Conservation (phyloP, 2,797 vertebrate genomes). For the Artibeus lituratus region DNA sequence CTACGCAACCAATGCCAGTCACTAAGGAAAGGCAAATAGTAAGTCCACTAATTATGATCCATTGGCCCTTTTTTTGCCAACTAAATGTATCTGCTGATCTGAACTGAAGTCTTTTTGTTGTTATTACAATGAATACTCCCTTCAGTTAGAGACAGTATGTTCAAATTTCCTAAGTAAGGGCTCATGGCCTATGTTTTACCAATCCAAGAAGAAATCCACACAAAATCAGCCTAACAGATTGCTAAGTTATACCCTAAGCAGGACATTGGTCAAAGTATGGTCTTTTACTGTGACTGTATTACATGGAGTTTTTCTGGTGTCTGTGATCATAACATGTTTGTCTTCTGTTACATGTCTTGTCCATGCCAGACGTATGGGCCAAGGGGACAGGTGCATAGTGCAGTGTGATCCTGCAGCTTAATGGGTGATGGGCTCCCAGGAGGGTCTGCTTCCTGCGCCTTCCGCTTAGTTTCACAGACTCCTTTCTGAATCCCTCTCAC, state of each 20-base stretch:
- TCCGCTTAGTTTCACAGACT: background rate
- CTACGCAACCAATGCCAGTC: constrained; percentile 48
- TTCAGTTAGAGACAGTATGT: background rate
- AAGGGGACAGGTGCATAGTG: constrained; percentile 10
- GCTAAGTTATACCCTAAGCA: constrained; percentile 35
- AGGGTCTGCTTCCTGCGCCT: background rate
- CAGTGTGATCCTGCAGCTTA: background rate
- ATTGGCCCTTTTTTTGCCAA: constrained; percentile 10
- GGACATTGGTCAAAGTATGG: constrained; percentile 62
- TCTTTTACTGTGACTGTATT: constrained; percentile 59
- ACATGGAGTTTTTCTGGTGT: constrained; percentile 11
- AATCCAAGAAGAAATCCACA: background rate
- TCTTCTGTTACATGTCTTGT: constrained; percentile 15
- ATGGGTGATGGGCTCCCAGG: background rate
- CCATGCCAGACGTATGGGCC: constrained; percentile 58
- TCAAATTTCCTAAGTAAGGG: constrained; percentile 18
- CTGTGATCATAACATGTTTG: constrained; percentile 15
- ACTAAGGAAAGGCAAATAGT: constrained; percentile 45
- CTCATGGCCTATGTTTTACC: background rate
- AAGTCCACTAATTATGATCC: constrained; percentile 62
- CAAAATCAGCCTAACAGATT: constrained; percentile 6
- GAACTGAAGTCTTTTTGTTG: background rate
- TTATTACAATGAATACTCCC: constrained; percentile 19
- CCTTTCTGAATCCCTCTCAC: background rate
- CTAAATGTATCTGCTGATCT: constrained; percentile 16